Percentiles rank a stretch among this genome's conserved stretches.
These are phyloP conservation scores for Calvadosia cruxmelitensis DNA, from an alignment of 30 jellyfish, hydroid and myxozoan species.

Conservation along the genomic window DNA sequence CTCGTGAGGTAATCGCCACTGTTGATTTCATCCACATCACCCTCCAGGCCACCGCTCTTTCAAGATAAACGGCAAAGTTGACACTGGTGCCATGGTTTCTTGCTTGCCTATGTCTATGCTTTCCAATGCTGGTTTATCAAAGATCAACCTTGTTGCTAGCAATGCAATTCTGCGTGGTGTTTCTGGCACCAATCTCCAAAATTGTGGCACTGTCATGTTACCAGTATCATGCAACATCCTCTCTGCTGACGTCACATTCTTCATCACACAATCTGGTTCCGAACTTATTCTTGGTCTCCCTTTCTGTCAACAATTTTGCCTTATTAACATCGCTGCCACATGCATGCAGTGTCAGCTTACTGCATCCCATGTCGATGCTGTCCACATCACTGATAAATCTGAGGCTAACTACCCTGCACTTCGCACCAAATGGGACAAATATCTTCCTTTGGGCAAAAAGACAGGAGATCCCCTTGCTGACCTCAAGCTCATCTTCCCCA, in stretches of 20 bases:
- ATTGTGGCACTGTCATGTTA: background rate
- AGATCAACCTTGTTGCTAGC: background rate
- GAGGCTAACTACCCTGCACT: conserved; percentile 6
- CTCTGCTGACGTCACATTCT: background rate
- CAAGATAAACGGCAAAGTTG: conserved; percentile 11
- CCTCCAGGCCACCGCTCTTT: conserved; percentile 3
- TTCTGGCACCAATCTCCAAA: conserved; percentile 9
- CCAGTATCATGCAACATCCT: conserved; percentile 15
- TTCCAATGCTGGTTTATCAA: background rate
- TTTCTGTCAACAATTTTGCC: conserved; percentile 11
- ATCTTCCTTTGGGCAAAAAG: conserved; percentile 16
- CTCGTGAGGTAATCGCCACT: conserved; percentile 8
- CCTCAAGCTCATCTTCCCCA: conserved; percentile 10
- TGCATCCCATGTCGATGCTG: conserved; percentile 19
- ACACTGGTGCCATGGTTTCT: conserved; percentile 25
- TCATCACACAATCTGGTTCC: conserved; percentile 15
- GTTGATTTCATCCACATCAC: conserved; percentile 10
- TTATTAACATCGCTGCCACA: conserved; percentile 7
- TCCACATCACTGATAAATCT: conserved; percentile 16
- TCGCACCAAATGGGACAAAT: conserved; percentile 7
- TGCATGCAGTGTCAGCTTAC: conserved; percentile 3
- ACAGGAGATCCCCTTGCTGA: conserved; percentile 5
- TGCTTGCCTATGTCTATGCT: conserved; percentile 14
- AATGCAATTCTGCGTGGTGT: conserved; percentile 14
- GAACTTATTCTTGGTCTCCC: conserved; percentile 20